Base-by-base conservation (phyloP, 2,888 invertebrate genomes). In the Eupelmus urozonus region DNA sequence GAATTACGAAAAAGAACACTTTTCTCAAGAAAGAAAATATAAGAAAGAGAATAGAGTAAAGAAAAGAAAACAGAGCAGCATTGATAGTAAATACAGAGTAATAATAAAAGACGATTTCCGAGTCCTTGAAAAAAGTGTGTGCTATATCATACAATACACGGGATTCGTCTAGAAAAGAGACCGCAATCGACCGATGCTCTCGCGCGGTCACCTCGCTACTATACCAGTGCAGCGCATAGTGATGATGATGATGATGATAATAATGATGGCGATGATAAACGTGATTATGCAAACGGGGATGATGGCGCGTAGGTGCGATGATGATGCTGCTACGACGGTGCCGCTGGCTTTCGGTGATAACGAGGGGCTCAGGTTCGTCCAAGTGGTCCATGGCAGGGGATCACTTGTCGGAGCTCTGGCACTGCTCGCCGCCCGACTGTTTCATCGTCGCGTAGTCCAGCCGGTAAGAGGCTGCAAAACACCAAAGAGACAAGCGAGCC, bases 341-440 rank as follows among this genome's bases (percentile, higher is more conserved):
- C 20, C n/a, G 42, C 25, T n/a, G 45, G 40, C 25, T 34, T 18
- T 49, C 20, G 18, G 5, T 9, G 51, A 20, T 13, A 55, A 18
- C 34, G 34, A 62, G 7, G 20, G 27, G 27, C 18, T 57, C 18
- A 18, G 60, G 1, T 69, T 63, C 53, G 51, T 51, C 76, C 69
- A 53, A 66, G n/a, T 85, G 81, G 82, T 87, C 84, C 85, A 69
- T 83, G 85, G 88, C 86, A 87, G 87, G 86, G 86, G 89, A 90
- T 90, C 90, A 90, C 90, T 90, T 90, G 85, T 90, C 90, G 83
- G 88, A 87, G 85, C 86, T 89, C 82, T 89, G 87, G 80, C 88
- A 89, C 83, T 90, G 77, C 2, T 80, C 80, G 2, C 42, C 89
- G 82, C 90, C 90, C 80, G 90, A 85, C 84, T 89, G 89, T 84